Evolutionary conservation across 2,113 vertebrate species (phyloP).

Genomic region (Corythornis cristatus): DNA sequence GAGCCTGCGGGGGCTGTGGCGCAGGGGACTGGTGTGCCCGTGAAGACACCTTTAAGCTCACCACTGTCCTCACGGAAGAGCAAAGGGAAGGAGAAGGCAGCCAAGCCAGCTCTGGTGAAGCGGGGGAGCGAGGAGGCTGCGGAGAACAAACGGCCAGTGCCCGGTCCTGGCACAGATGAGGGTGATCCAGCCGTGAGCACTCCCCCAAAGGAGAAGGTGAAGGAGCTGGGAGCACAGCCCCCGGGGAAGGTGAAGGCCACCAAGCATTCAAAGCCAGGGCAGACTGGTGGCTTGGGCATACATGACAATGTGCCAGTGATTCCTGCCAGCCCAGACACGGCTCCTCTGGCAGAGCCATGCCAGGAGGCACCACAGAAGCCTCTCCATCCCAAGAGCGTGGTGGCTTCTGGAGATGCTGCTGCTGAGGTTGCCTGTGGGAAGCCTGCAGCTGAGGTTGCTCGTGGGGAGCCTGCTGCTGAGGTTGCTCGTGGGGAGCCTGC

Average conservation of each 20-base stretch:
- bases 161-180: rapidly evolving
- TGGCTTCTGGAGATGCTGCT: neutral
- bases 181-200: rapidly evolving
- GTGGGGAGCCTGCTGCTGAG: neutral
- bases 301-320: neutral
- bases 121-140: neutral
- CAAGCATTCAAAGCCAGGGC: neutral
- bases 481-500: neutral
- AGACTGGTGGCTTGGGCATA: neutral
- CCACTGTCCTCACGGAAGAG: neutral
- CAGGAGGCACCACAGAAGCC: neutral
- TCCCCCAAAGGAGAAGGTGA: neutral
- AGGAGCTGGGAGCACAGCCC: neutral
- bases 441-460: neutral
- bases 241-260: neutral
- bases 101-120: neutral
- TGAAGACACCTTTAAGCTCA: neutral
- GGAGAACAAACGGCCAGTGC: rapidly evolving
- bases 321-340: neutral
- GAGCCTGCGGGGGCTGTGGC: neutral
- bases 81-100: neutral
- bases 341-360: rapidly evolving
- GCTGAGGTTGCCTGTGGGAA: neutral
- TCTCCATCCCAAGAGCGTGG: rapidly evolving
- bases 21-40: rapidly evolving